Evolutionary conservation across 2,797 vertebrate genomes (phyloP), one percentile per base, ranked within the genome.

Genomic region (Catostomus latipinnis): DNA sequence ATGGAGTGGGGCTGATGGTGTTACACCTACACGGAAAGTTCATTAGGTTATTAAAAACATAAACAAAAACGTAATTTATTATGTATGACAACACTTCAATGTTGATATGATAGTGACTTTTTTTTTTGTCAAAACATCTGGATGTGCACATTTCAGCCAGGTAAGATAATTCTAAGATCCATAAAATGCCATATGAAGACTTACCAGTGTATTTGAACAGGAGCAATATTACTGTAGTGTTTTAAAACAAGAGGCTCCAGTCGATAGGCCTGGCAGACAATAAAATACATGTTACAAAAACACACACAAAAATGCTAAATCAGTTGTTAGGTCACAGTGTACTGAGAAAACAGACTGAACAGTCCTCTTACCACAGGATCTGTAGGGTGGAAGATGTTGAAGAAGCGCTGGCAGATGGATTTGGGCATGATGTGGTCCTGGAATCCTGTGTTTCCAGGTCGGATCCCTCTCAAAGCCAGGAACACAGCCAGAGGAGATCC

Each of bases 331-430:
- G 10, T 56, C 22, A 71, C 62, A 18, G 62, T 48, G 63, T 74
- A 58, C 48, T 80, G 18, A 46, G 6, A 12, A 1, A 10, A 14
- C 4, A 16, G 45, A 2, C 7, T 62, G 10, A 52, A 0, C 0
- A 68, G 52, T 6, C 11, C 8, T 94, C 96, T 96, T 87, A 99
- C 98, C 97, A 99, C 98, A 80, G 98, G 98, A 85, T 99, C 98
- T 69, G 98, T 98, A 10, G 98, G 98, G 83, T 99, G 98, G 89
- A 99, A 99, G 88, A 99, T 96, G 82, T 99, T 99, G 80, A 98
- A 92, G 71, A 99, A 94, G 60, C 96, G 92, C 82, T 93, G 95
- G 90, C 98, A 99, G 83, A 98, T 96, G 43, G 94, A 91, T 81
- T 94, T 96, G 87, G 98, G 97, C 81, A 99, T 92, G 89, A 99